Evolutionary conservation across 2,113 vertebrate species (phyloP).

Genomic region (Gnathonemus longibarbis): DNA sequence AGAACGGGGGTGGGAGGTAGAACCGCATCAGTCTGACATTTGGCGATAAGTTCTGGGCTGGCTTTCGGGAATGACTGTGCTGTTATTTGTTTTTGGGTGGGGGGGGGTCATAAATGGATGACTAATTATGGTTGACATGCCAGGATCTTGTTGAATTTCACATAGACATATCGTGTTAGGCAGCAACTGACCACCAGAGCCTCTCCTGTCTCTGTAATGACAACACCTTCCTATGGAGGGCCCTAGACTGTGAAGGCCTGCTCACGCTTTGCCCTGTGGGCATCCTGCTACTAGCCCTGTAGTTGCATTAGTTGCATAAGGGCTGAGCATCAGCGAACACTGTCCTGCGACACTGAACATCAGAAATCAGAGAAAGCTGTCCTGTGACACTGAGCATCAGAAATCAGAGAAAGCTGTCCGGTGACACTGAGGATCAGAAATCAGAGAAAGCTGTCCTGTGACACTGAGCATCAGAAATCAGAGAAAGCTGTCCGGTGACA

Average conservation of each 20-base stretch:
- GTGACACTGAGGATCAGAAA: no score
- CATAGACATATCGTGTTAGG: not conserved
- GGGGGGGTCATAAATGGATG: not conserved
- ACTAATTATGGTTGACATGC: not conserved
- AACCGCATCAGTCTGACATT: not conserved
- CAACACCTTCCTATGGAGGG: not conserved
- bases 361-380: no score
- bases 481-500: no score
- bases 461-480: no score
- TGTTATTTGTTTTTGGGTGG: not conserved
- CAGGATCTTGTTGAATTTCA: constrained; percentile 12
- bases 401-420: no score
- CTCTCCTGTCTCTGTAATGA: not conserved
- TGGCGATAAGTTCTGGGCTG: not conserved
- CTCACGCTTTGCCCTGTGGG: not conserved
- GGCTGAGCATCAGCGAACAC: not conserved
- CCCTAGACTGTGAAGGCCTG: not conserved
- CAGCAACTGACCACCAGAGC: not conserved
- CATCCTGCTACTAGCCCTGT: not conserved
- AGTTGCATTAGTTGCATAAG: not conserved
- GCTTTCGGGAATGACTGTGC: not conserved
- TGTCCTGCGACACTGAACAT: not conserved
- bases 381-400: no score
- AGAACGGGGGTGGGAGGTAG: not conserved
- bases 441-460: no score